These are phyloP conservation scores for Agrotis puta DNA, from an alignment of 2,888 invertebrate genomes.

Conservation along the genomic window DNA sequence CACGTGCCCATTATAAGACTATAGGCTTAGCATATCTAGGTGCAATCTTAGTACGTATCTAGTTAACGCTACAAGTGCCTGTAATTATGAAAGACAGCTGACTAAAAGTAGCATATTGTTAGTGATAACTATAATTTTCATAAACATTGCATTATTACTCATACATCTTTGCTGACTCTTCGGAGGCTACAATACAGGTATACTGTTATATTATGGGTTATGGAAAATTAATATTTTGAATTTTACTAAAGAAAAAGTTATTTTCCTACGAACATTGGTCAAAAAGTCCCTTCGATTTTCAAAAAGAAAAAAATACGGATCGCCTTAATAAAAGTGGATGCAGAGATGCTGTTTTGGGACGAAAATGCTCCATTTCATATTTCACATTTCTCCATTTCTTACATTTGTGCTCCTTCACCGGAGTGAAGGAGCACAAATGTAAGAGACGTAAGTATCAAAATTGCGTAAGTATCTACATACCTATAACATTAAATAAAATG, in stretches of 20 bases:
- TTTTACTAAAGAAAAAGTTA: no score
- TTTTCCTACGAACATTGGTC: no score
- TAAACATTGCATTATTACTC: not conserved
- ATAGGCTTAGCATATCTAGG: slow-evolving; percentile 16
- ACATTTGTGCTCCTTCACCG: no score
- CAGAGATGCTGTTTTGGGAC: not conserved
- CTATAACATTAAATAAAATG: no score
- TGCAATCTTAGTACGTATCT: slow-evolving; percentile 21
- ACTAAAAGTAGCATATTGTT: not conserved
- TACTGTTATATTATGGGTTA: not conserved
- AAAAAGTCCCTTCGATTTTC: no score
- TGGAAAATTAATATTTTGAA: no score
- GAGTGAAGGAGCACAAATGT: not conserved
- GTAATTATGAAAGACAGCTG: slow-evolving; percentile 20
- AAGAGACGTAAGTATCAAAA: slow-evolving; percentile 7
- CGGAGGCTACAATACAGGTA: not conserved
- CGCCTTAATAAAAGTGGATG: not conserved
- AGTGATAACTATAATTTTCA: not conserved
- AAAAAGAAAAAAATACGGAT: no score
- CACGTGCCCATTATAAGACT: not conserved
- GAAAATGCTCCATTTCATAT: no score
- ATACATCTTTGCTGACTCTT: not conserved
- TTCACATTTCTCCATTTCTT: no score
- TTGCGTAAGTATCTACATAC: not conserved
- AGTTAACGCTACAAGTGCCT: not conserved